Evolutionary conservation across 2,888 invertebrate genomes (phyloP).

Genomic region (Dexiosoma caninum): DNA sequence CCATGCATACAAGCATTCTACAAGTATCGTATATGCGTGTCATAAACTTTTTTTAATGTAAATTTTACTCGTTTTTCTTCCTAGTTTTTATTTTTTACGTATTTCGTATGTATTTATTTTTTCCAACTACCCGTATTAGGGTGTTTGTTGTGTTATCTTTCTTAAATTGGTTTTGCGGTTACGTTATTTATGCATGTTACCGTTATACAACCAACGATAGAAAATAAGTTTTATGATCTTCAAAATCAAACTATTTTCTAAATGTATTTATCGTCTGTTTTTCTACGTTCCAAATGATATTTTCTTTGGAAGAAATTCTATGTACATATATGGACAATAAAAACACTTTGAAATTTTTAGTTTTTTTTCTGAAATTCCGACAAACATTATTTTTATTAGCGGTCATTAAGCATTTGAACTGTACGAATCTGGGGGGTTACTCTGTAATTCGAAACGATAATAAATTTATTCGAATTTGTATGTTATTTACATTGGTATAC

Average conservation of each 20-base stretch:
- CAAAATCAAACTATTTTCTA: not conserved
- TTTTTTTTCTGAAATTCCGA: too few relatives aligned
- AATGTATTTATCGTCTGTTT: too few relatives aligned
- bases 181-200: not conserved
- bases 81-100: not conserved
- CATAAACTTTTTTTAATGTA: conserved; percentile 26
- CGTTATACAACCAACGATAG: conserved; percentile 10
- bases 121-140: conserved; percentile 61
- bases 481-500: too few relatives aligned
- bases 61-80: conserved; percentile 5
- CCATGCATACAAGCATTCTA: not conserved
- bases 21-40: conserved; percentile 44
- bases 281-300: too few relatives aligned
- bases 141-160: conserved; percentile 65
- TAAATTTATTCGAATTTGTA: too few relatives aligned
- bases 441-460: too few relatives aligned
- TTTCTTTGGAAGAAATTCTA: too few relatives aligned
- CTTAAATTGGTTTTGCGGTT: conserved; percentile 48
- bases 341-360: too few relatives aligned
- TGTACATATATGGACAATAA: too few relatives aligned
- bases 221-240: not conserved
- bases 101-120: not conserved
- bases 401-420: too few relatives aligned
- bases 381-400: too few relatives aligned
- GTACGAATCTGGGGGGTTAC: too few relatives aligned